Evolutionary conservation across 1,140 invertebrate genomes (phyloP).

Genomic region (Platorchestia sp.): DNA sequence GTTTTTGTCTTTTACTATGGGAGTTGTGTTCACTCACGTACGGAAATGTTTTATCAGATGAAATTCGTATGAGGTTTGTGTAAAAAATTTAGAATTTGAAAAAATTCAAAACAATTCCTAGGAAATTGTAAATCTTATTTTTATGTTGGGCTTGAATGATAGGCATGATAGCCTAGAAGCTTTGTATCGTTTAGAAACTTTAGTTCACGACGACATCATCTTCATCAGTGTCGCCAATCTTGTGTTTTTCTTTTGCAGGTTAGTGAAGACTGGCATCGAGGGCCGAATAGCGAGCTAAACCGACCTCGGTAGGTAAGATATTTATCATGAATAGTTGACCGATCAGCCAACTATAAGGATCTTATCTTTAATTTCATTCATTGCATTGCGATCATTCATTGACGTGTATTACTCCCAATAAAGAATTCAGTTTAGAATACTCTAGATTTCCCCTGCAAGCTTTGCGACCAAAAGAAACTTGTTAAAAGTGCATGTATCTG

Average conservation of each 20-base stretch:
- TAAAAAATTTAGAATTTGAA: background rate
- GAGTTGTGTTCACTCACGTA: too few relatives aligned
- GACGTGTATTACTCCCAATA: background rate
- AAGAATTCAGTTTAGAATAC: background rate
- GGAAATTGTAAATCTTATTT: too few relatives aligned
- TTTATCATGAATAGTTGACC: background rate
- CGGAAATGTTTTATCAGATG: background rate
- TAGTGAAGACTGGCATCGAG: background rate
- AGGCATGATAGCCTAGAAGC: background rate
- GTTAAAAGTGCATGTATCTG: too few relatives aligned
- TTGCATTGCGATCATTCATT: background rate
- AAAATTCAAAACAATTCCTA: background rate
- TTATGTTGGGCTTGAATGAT: background rate
- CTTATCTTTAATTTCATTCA: background rate
- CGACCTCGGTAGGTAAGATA: background rate
- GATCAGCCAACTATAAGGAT: background rate
- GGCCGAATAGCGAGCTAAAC: background rate
- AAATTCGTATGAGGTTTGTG: background rate
- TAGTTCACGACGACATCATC: background rate
- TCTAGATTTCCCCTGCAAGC: background rate
- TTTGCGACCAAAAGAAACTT: background rate
- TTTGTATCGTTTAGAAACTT: background rate
- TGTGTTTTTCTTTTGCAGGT: background rate
- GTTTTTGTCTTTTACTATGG: too few relatives aligned
- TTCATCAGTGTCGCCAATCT: background rate